A percentile compares a stretch with the other conserved stretches of the same genome.
These are phyloP conservation scores for Eulemur albifrons DNA, from an alignment of 2,797 vertebrate species.

Conservation along the genomic window DNA sequence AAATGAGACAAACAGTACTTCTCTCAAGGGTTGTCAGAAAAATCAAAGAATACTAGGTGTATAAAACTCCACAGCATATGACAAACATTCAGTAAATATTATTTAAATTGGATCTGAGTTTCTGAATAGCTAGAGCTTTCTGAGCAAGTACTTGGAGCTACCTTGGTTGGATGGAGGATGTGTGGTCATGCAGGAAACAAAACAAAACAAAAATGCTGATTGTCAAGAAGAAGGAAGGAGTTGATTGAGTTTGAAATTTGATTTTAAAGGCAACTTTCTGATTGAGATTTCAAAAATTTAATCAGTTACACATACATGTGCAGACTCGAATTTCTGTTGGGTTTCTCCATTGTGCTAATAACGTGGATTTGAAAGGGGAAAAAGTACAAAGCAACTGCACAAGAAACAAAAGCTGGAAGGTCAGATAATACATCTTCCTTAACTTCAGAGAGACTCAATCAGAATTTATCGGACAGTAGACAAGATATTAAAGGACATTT, in stretches of 20 bases:
- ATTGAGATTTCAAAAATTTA: not conserved
- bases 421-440: not conserved
- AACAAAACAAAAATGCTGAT: not conserved
- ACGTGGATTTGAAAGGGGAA: not conserved
- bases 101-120: not conserved
- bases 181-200: not conserved
- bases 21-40: not conserved
- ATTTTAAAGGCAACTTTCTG: conserved; percentile 39
- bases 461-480: not conserved
- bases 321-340: not conserved
- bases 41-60: not conserved
- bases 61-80: not conserved
- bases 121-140: not conserved
- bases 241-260: not conserved
- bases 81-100: not conserved
- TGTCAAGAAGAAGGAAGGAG: not conserved
- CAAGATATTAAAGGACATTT: conserved; percentile 22
- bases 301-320: not conserved
- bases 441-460: not conserved
- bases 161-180: not conserved
- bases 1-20: not conserved
- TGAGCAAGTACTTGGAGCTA: not conserved
- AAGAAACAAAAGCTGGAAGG: not conserved
- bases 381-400: not conserved
- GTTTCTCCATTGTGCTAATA: not conserved